Percentiles rank a stretch among this genome's conserved stretches.
Evolutionary conservation across 2,797 vertebrate species (phyloP).

Genomic region (Sebastes taczanowskii): DNA sequence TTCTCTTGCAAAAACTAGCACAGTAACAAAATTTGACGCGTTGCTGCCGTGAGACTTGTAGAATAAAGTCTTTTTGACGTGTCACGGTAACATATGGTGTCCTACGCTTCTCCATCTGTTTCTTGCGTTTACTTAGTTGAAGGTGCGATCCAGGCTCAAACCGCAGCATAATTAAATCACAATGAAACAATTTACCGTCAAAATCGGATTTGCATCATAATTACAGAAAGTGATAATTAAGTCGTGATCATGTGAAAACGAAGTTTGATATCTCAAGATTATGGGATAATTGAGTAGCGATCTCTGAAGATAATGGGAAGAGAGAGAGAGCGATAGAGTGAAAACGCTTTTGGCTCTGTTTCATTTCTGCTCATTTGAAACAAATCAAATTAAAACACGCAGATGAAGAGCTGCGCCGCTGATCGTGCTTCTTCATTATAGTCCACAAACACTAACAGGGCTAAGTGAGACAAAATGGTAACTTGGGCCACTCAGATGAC

Average conservation of each 20-base stretch:
- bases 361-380: not conserved
- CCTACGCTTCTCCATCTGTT: conserved; percentile 7
- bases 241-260: not conserved
- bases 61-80: not conserved
- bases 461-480: conserved; percentile 15
- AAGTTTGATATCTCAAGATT: not conserved
- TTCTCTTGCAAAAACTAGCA: not conserved
- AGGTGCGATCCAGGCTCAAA: not conserved
- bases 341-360: accelerated
- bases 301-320: not conserved
- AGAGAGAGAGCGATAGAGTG: not conserved
- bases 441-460: conserved; percentile 1
- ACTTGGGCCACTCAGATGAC: not conserved
- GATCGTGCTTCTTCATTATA: conserved; percentile 7
- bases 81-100: not conserved
- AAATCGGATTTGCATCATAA: not conserved
- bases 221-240: not conserved
- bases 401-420: not conserved
- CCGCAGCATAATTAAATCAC: not conserved
- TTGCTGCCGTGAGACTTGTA: not conserved
- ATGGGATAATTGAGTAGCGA: not conserved
- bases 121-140: not conserved
- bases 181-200: not conserved
- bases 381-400: not conserved
- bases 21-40: not conserved